A percentile compares a stretch with the other conserved stretches of the same genome.
Evolutionary conservation across 2,888 invertebrate genomes (phyloP).

Genomic region (Tenthredo livida): DNA sequence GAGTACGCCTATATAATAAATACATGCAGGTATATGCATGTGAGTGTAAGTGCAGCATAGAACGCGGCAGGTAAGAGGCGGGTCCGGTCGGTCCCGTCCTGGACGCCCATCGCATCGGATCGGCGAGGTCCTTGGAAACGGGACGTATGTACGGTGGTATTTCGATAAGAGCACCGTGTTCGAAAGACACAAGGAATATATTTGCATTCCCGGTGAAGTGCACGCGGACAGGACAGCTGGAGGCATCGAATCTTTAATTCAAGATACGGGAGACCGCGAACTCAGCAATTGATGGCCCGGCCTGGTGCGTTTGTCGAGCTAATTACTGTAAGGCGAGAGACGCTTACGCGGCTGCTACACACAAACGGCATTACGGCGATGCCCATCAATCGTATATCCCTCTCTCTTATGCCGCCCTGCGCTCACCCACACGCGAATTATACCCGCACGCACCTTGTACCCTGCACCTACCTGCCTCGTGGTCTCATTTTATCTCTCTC

Average conservation of each 20-base stretch:
- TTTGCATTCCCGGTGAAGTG: slow-evolving; percentile 73
- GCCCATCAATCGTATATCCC: slow-evolving; percentile 72
- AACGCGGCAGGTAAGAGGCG: slow-evolving; percentile 23
- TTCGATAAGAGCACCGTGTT: slow-evolving; percentile 52
- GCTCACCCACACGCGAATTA: slow-evolving; percentile 39
- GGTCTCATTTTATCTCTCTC: slow-evolving; percentile 70
- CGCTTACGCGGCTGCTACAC: slow-evolving; percentile 77
- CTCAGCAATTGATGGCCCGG: slow-evolving; percentile 78
- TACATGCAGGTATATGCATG: background rate
- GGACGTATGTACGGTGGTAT: slow-evolving; percentile 50
- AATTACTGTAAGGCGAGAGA: slow-evolving; percentile 78
- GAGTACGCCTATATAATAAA: slow-evolving; percentile 12
- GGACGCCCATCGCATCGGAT: slow-evolving; percentile 15
- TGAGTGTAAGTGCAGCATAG: background rate
- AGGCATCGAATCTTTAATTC: slow-evolving; percentile 77
- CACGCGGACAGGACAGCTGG: slow-evolving; percentile 74
- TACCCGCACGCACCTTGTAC: slow-evolving; percentile 32
- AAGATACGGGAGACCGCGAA: slow-evolving; percentile 70
- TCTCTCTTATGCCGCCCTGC: slow-evolving; percentile 4
- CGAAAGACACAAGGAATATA: slow-evolving; percentile 54
- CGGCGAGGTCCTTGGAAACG: slow-evolving; percentile 43
- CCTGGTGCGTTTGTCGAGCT: slow-evolving; percentile 78
- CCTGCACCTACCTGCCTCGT: slow-evolving; percentile 11
- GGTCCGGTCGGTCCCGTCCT: background rate
- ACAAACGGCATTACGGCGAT: slow-evolving; percentile 78